Conservation (phyloP, 1,140 invertebrate genomes). For the Tetragnatha versicolor region DNA sequence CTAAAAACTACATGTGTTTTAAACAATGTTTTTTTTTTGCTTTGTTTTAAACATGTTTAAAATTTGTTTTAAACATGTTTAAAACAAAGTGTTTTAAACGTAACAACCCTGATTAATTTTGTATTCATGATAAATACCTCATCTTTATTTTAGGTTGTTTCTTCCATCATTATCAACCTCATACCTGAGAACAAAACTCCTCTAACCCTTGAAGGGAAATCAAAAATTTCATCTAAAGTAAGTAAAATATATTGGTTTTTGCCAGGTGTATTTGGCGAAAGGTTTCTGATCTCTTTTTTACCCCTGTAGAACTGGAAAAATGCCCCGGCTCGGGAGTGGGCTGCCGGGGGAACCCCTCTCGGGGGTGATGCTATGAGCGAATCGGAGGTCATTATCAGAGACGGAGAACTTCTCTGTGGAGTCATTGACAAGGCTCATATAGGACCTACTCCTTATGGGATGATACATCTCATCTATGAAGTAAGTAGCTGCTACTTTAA, state of each 20-base stretch:
- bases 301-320: slow-evolving; percentile 72
- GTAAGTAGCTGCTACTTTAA: too few species aligned
- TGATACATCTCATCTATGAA: slow-evolving; percentile 93
- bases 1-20: too few species aligned
- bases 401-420: slow-evolving; percentile 88
- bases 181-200: slow-evolving; percentile 69
- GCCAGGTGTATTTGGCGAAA: not conserved
- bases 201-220: slow-evolving; percentile 79
- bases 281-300: not conserved
- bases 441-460: slow-evolving; percentile 90
- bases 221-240: slow-evolving; percentile 82
- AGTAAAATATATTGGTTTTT: slow-evolving; percentile 36
- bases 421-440: slow-evolving; percentile 98
- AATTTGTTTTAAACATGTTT: too few species aligned
- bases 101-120: too few species aligned
- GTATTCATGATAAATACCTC: too few species aligned
- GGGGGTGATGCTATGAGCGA: slow-evolving; percentile 76
- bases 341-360: slow-evolving; percentile 69
- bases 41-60: too few species aligned
- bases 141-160: slow-evolving; percentile 62
- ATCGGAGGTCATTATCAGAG: slow-evolving; percentile 86
- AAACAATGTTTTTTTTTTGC: too few species aligned
- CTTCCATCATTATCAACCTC: slow-evolving; percentile 63
- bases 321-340: slow-evolving; percentile 68
- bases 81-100: too few species aligned